These are phyloP conservation scores for Zaprionus ghesquierei DNA, from an alignment of 1,140 invertebrate species.

Conservation along the genomic window DNA sequence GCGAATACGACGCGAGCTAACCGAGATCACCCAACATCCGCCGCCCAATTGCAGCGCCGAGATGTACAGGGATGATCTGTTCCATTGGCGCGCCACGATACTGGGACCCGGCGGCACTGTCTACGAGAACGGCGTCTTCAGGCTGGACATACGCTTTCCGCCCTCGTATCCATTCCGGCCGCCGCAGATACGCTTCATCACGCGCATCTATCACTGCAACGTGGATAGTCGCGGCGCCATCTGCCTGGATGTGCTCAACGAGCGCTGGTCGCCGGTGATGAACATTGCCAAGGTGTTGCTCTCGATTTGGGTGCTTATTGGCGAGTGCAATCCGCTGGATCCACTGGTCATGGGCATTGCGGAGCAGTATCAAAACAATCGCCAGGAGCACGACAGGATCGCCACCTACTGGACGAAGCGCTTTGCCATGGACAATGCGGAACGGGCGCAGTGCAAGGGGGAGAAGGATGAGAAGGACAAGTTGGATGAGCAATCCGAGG, in stretches of 20 bases:
- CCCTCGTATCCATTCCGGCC: slow-evolving; percentile 83
- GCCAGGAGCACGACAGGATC: slow-evolving; percentile 57
- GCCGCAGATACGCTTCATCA: slow-evolving; percentile 88
- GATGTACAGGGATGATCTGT: slow-evolving; percentile 40
- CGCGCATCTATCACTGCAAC: slow-evolving; percentile 88
- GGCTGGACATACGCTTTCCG: slow-evolving; percentile 59
- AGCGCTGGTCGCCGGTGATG: slow-evolving; percentile 67
- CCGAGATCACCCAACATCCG: slow-evolving; percentile 47
- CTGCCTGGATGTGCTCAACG: slow-evolving; percentile 58
- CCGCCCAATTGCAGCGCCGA: slow-evolving; percentile 59
- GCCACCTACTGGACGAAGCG: slow-evolving; percentile 56
- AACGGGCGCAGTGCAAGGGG: neutral
- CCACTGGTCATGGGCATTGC: slow-evolving; percentile 57
- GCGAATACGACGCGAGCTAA: slow-evolving; percentile 43
- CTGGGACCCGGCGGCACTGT: slow-evolving; percentile 43
- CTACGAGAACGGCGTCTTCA: slow-evolving; percentile 59
- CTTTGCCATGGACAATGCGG: slow-evolving; percentile 34
- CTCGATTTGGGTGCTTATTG: slow-evolving; percentile 59
- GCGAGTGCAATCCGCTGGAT: slow-evolving; percentile 66
- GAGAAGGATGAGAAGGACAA: neutral
- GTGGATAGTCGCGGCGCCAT: slow-evolving; percentile 61
- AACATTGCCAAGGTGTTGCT: slow-evolving; percentile 59
- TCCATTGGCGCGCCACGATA: slow-evolving; percentile 47
- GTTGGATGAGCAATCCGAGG: neutral
- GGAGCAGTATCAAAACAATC: slow-evolving; percentile 62